A percentile compares a stretch with the other conserved stretches of the same genome.
Conservation (phyloP, 2,113 vertebrate genomes). For the Nipponia nippon region DNA sequence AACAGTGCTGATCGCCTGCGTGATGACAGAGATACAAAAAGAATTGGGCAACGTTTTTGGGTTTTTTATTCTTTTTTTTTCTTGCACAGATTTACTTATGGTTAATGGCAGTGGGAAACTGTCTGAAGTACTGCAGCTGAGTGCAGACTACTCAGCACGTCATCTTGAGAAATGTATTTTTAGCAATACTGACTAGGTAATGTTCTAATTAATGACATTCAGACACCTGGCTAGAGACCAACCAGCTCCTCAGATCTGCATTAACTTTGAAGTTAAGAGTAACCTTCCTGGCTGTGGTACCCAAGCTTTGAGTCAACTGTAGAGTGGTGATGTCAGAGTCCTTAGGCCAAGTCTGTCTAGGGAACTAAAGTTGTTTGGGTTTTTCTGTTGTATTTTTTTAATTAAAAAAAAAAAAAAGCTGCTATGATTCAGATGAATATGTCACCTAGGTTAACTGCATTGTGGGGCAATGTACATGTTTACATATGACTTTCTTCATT, state of each 20-base stretch:
- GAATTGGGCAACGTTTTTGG: fast-evolving
- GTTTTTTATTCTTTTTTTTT: background rate
- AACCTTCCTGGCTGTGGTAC: background rate
- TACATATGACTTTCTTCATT: background rate
- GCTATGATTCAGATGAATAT: background rate
- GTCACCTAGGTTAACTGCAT: background rate
- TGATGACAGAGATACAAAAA: background rate
- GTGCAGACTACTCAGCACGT: background rate
- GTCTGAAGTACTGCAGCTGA: background rate
- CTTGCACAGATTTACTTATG: background rate
- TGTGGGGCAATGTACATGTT: background rate
- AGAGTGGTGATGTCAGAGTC: background rate
- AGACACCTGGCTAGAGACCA: background rate
- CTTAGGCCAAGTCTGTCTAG: background rate
- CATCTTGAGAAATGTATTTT: background rate
- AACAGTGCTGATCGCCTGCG: background rate
- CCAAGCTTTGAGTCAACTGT: background rate
- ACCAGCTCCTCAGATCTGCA: background rate
- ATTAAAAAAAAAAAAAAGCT: background rate
- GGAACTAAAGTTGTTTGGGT: background rate
- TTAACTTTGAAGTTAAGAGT: background rate
- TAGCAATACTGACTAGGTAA: background rate
- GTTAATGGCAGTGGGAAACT: background rate
- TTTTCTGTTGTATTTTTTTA: background rate
- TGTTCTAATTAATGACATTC: background rate